phyloP scores from a whole-genome alignment of 2,113 vertebrate species.

The Rhinichthys klamathensis region DNA sequence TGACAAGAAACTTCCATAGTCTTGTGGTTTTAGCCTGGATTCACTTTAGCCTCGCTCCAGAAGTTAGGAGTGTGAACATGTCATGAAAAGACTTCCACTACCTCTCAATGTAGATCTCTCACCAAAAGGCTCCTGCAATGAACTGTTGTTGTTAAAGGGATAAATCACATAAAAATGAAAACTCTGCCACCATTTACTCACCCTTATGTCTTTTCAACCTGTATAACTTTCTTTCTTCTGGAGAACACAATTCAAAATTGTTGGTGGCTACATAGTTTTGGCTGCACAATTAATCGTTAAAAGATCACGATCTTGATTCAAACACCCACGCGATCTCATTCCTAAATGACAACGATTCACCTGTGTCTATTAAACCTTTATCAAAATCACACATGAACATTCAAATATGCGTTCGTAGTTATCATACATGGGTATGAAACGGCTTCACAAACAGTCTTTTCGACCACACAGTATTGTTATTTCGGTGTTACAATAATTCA shows the following conservation, averaged over 20 bases:
- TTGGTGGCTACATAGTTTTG: neutral
- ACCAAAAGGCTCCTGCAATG: neutral
- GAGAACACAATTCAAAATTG: neutral
- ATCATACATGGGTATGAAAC: no score
- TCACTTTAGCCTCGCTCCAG: neutral
- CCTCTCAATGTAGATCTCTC: neutral
- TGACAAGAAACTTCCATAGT: constrained; percentile 22
- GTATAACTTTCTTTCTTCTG: neutral
- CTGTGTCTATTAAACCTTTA: no score
- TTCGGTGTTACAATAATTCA: no score
- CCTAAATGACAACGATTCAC: no score
- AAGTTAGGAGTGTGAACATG: constrained; percentile 11
- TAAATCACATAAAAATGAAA: no score
- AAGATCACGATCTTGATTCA: no score
- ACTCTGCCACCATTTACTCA: neutral
- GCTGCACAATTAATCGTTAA: no score
- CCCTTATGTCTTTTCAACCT: neutral
- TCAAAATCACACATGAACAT: no score
- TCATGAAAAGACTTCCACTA: neutral
- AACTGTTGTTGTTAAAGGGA: neutral
- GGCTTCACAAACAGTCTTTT: no score
- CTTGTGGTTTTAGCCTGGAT: constrained; percentile 14
- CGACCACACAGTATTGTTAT: no score
- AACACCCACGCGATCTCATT: no score
- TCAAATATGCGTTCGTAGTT: no score